Evolutionary conservation across 1,140 invertebrate species (phyloP).

Genomic region (Bombus impatiens): DNA sequence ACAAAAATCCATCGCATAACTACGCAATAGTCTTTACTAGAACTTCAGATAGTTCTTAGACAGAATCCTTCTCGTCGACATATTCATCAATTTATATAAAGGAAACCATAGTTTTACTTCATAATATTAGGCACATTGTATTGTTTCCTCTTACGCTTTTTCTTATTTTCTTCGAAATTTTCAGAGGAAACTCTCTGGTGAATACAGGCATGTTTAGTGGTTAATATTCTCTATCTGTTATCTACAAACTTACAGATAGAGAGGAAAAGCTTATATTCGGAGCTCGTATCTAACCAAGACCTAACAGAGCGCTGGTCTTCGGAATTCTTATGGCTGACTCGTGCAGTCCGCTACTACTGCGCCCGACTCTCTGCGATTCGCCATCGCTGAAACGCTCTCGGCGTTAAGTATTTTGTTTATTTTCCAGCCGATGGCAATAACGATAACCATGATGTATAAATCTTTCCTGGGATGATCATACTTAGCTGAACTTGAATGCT

Average conservation of each 20-base stretch:
- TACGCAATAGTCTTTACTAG: neutral
- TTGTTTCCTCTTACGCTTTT: no score
- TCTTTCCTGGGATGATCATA: neutral
- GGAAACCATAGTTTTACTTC: neutral
- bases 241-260: constrained; percentile 21
- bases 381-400: neutral
- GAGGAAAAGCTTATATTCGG: neutral
- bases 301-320: constrained; percentile 5
- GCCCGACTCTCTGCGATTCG: neutral
- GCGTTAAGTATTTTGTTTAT: constrained; percentile 15
- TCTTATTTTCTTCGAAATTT: neutral
- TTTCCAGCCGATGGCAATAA: neutral
- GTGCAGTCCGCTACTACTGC: constrained; percentile 40
- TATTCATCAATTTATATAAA: neutral
- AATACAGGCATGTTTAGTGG: neutral
- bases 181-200: neutral
- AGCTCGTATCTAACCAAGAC: constrained; percentile 33
- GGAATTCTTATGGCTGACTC: constrained; percentile 52
- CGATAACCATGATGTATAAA: constrained; percentile 2
- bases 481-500: neutral
- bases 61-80: neutral
- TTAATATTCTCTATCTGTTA: constrained; percentile 10
- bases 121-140: neutral
- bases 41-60: neutral
- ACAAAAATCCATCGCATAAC: neutral